These are phyloP conservation scores for Dipodomys stephensi DNA, from an alignment of 2,113 vertebrate genomes.

Conservation along the genomic window DNA sequence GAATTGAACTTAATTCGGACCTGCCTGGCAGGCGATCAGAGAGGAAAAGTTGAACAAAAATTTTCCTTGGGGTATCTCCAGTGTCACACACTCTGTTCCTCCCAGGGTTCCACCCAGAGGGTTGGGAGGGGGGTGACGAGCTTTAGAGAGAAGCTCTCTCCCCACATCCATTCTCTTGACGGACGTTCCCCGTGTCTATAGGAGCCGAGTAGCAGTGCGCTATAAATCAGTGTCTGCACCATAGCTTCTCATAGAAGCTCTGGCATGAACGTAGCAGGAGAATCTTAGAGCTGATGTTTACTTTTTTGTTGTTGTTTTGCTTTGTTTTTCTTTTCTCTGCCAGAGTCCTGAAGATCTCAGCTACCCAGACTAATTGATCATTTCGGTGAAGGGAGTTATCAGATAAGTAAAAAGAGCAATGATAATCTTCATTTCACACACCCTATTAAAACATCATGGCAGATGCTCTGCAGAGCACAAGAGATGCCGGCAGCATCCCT, in stretches of 20 bases:
- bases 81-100: not conserved
- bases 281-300: not conserved
- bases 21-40: conserved; percentile 18
- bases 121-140: not conserved
- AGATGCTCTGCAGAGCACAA: not conserved
- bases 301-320: not conserved
- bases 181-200: rapidly evolving
- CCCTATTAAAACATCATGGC: not conserved
- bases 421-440: conserved; percentile 53
- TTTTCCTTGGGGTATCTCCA: conserved; percentile 53
- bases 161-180: not conserved
- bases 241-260: conserved; percentile 1
- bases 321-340: not conserved
- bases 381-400: conserved; percentile 53
- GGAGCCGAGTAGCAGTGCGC: not conserved
- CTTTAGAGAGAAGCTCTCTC: not conserved
- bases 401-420: conserved; percentile 57
- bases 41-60: not conserved
- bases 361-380: conserved; percentile 1
- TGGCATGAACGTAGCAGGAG: not conserved
- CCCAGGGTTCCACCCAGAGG: rapidly evolving
- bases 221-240: not conserved
- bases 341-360: conserved; percentile 14
- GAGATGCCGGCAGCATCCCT: not conserved
- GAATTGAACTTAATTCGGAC: conserved; percentile 78